A percentile compares a stretch with the other conserved stretches of the same genome.
phyloP scores from a whole-genome alignment of 2,888 invertebrate species.

The Cyrtodaria siliqua region DNA sequence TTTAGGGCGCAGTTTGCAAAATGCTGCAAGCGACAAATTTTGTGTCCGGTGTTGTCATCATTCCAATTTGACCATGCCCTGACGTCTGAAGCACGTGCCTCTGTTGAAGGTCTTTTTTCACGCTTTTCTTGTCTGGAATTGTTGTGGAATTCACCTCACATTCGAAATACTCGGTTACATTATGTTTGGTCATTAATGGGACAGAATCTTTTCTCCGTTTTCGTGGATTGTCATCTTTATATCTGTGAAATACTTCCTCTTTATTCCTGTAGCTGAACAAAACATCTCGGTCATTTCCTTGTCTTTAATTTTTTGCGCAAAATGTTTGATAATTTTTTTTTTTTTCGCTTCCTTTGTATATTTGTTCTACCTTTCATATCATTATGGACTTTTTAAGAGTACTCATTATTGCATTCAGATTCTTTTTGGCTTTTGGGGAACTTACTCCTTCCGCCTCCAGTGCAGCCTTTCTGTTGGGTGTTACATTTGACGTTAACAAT shows the following conservation, averaged over 20 bases:
- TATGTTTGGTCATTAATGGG: not conserved
- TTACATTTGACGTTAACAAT: not conserved
- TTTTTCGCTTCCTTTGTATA: not conserved
- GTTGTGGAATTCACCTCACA: not conserved
- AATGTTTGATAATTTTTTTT: not conserved
- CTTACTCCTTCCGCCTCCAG: not conserved
- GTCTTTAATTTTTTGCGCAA: not conserved
- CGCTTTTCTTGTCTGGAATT: slow-evolving; percentile 29
- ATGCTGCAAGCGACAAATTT: slow-evolving; percentile 19
- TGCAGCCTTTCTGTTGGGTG: not conserved
- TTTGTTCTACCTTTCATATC: not conserved
- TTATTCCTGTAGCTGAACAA: slow-evolving; percentile 14
- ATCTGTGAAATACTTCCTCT: slow-evolving; percentile 16
- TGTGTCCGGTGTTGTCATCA: slow-evolving; percentile 10
- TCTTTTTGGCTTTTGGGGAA: not conserved
- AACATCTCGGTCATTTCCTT: slow-evolving; percentile 1
- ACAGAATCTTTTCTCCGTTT: slow-evolving; percentile 10
- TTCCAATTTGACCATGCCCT: slow-evolving; percentile 27
- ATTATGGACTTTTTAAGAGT: not conserved
- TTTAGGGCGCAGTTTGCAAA: slow-evolving; percentile 15
- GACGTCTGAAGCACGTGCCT: slow-evolving; percentile 24
- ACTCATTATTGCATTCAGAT: not conserved
- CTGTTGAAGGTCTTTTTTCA: slow-evolving; percentile 26
- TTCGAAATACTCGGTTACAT: slow-evolving; percentile 16
- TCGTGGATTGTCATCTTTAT: not conserved